phyloP scores from a whole-genome alignment of 2,888 invertebrate species.

The Prenolepis imparis region DNA sequence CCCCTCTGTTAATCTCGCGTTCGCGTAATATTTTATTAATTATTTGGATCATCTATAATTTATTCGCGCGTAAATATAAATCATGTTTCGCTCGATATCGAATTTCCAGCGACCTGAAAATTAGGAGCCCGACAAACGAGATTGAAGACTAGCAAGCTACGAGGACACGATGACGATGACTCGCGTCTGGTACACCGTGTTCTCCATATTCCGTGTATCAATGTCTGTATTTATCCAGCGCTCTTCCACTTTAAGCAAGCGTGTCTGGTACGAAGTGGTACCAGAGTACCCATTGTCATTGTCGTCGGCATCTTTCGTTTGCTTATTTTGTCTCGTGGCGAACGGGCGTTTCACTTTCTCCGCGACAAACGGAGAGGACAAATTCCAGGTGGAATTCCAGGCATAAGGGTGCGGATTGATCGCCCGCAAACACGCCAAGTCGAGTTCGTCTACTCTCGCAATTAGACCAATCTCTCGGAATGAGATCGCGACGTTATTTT shows the following conservation, averaged over 20 bases:
- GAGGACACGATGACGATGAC: background rate
- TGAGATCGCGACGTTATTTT: background rate
- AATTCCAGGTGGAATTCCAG: constrained; percentile 73
- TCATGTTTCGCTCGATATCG: background rate
- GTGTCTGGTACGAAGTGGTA: constrained; percentile 52
- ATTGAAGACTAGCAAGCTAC: constrained; percentile 10
- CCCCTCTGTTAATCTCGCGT: background rate
- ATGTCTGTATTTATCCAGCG: constrained; percentile 44
- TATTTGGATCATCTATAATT: background rate
- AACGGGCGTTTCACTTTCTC: constrained; percentile 75
- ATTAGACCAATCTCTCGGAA: constrained; percentile 25
- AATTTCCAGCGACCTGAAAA: background rate
- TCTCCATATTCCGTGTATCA: constrained; percentile 11
- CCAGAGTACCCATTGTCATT: constrained; percentile 65
- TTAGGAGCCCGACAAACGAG: background rate
- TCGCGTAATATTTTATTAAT: background rate
- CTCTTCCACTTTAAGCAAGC: constrained; percentile 42
- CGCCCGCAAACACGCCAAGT: constrained; percentile 68
- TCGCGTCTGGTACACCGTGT: background rate
- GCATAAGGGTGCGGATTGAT: constrained; percentile 72
- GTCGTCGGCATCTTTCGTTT: constrained; percentile 58
- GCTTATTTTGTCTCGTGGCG: constrained; percentile 71
- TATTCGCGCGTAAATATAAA: background rate
- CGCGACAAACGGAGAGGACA: constrained; percentile 59
- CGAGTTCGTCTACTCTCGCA: constrained; percentile 38